These are phyloP conservation scores for Thelaira solivaga DNA, from an alignment of 2,888 invertebrate species.

Conservation along the genomic window DNA sequence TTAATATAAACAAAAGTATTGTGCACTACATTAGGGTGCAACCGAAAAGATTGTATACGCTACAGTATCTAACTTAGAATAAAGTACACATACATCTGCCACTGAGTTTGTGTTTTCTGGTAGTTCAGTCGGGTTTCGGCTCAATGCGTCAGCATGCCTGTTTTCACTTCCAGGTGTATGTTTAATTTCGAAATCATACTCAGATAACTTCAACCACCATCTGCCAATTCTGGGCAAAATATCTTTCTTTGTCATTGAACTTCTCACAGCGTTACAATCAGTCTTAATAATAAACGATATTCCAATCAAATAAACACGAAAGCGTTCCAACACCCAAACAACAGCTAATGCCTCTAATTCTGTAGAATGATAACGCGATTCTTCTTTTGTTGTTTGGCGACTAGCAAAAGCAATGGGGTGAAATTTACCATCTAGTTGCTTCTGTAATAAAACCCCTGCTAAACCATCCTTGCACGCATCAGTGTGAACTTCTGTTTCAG, in stretches of 20 bases:
- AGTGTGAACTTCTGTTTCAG: conserved; percentile 36
- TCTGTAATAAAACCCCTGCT: conserved; percentile 9
- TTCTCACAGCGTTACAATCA: conserved; percentile 16
- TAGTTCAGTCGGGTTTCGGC: not conserved
- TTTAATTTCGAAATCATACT: too few relatives aligned
- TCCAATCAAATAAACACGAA: too few relatives aligned
- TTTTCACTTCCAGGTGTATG: too few relatives aligned
- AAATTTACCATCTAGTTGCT: conserved; percentile 8
- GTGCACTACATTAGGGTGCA: too few relatives aligned
- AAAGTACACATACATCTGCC: too few relatives aligned
- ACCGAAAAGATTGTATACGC: too few relatives aligned
- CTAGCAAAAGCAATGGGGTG: conserved; percentile 30
- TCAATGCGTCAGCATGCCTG: not conserved
- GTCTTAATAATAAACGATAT: too few relatives aligned
- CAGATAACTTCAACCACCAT: too few relatives aligned
- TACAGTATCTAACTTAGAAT: not conserved
- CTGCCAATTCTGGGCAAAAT: not conserved
- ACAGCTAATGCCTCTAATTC: conserved; percentile 38
- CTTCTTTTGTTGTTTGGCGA: conserved; percentile 40
- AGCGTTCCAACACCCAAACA: too few relatives aligned
- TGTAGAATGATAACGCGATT: conserved; percentile 37
- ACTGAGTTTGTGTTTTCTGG: not conserved
- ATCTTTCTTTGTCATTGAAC: not conserved
- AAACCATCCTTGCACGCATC: conserved; percentile 21
- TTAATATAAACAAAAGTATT: too few relatives aligned